Evolutionary conservation across 1,140 invertebrate genomes (phyloP).

Genomic region (Drosophila azteca): DNA sequence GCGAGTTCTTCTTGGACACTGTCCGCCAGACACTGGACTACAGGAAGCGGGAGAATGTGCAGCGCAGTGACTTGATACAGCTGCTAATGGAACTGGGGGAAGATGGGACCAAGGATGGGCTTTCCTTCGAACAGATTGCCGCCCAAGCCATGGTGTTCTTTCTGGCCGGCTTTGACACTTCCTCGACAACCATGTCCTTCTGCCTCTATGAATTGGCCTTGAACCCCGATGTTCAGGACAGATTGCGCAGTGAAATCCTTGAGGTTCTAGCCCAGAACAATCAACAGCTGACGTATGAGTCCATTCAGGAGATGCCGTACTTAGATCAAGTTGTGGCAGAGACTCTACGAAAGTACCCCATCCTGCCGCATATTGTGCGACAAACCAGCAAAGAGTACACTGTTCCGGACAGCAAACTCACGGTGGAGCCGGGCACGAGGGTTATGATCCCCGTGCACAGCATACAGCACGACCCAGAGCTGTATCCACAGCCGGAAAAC

Average conservation of each 20-base stretch:
- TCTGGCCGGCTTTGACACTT: slow-evolving; percentile 88
- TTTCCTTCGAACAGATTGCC: slow-evolving; percentile 72
- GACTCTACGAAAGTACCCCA: slow-evolving; percentile 84
- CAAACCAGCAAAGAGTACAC: slow-evolving; percentile 63
- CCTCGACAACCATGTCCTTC: slow-evolving; percentile 85
- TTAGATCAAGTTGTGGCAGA: slow-evolving; percentile 84
- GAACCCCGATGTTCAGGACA: slow-evolving; percentile 86
- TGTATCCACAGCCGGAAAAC: slow-evolving; percentile 87
- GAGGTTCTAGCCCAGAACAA: slow-evolving; percentile 81
- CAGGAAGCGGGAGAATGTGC: slow-evolving; percentile 44
- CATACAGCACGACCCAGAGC: slow-evolving; percentile 87
- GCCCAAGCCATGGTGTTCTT: slow-evolving; percentile 84
- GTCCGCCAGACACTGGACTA: slow-evolving; percentile 57
- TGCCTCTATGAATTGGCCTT: slow-evolving; percentile 86
- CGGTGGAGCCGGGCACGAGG: slow-evolving; percentile 83
- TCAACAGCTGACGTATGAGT: slow-evolving; percentile 85
- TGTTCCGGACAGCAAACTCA: slow-evolving; percentile 46
- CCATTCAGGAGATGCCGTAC: slow-evolving; percentile 85
- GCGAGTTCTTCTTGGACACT: slow-evolving; percentile 84
- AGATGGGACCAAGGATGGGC: slow-evolving; percentile 68
- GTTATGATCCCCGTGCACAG: slow-evolving; percentile 84
- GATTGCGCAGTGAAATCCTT: slow-evolving; percentile 86
- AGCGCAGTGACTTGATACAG: slow-evolving; percentile 82
- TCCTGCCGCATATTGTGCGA: slow-evolving; percentile 62
- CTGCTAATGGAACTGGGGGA: slow-evolving; percentile 85